Percentiles rank a stretch among this genome's conserved stretches.
These are phyloP conservation scores for Lepus timidus DNA, from an alignment of 2,113 vertebrate genomes.

Conservation along the genomic window DNA sequence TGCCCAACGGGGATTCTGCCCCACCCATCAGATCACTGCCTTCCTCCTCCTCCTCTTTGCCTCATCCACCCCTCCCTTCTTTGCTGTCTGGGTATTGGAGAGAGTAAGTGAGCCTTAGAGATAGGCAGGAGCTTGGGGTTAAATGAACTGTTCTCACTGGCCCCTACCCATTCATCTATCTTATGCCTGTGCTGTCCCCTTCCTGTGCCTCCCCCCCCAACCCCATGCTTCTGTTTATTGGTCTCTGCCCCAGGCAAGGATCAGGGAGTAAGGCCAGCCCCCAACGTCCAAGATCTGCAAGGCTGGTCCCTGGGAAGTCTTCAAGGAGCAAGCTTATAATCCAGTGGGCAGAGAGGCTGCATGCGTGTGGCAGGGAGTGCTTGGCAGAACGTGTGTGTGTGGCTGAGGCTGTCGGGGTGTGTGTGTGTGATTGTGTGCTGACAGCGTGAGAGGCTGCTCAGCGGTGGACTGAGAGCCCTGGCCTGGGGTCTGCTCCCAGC, in stretches of 20 bases:
- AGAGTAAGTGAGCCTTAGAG: constrained; percentile 11
- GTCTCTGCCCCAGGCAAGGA: constrained; percentile 27
- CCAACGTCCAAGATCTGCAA: background rate
- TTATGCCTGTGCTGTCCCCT: background rate
- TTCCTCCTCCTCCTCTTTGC: constrained; percentile 40
- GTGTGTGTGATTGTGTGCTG: background rate
- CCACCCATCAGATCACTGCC: constrained; percentile 30
- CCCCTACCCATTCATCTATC: background rate
- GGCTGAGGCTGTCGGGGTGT: background rate
- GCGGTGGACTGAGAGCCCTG: background rate
- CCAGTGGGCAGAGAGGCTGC: background rate
- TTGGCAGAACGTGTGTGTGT: background rate
- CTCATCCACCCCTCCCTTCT: background rate
- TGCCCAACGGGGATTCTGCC: background rate
- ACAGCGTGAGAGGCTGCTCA: background rate
- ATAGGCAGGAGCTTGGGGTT: constrained; percentile 3
- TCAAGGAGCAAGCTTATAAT: constrained; percentile 43
- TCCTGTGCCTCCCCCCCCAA: background rate
- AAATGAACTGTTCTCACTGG: background rate
- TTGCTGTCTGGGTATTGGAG: constrained; percentile 2
- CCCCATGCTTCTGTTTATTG: background rate
- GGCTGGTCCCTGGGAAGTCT: constrained; percentile 10
- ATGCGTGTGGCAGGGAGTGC: background rate
- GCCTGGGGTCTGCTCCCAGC: background rate
- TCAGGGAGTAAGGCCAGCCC: constrained; percentile 6